A percentile compares a stretch with the other conserved stretches of the same genome.
Evolutionary conservation across 2,797 vertebrate genomes (phyloP).

Genomic region (Tapirus indicus): DNA sequence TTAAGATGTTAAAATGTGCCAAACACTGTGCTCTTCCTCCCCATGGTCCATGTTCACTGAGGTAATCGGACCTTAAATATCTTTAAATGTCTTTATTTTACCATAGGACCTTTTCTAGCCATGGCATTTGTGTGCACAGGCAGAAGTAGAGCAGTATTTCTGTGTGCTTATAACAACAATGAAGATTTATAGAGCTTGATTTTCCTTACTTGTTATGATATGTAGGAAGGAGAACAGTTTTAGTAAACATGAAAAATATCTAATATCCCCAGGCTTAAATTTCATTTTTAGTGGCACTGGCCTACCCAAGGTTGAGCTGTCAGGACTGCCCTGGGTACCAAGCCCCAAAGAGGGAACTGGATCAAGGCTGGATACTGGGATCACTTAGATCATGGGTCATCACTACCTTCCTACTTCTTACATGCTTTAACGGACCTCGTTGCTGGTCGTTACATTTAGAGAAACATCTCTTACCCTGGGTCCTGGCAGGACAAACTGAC

Average conservation of each 20-base stretch:
- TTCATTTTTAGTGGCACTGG: neutral
- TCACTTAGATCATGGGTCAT: neutral
- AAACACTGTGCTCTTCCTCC: neutral
- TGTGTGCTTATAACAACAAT: neutral
- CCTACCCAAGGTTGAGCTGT: neutral
- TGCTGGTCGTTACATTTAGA: neutral
- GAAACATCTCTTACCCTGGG: neutral
- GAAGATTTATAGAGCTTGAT: neutral
- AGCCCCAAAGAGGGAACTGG: neutral
- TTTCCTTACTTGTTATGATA: neutral
- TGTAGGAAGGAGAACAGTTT: neutral
- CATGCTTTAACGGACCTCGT: neutral
- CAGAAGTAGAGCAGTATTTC: neutral
- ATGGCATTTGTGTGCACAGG: neutral
- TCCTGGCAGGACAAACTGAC: neutral
- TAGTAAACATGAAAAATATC: neutral
- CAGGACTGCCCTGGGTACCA: neutral
- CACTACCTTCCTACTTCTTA: neutral
- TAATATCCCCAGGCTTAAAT: neutral
- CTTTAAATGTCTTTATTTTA: neutral
- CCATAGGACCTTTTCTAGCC: neutral
- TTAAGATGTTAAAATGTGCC: neutral
- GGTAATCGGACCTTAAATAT: neutral
- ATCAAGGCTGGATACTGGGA: neutral
- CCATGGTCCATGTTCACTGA: neutral